Conservation (phyloP, 1,140 invertebrate genomes). For the Drosophila lowei region DNA sequence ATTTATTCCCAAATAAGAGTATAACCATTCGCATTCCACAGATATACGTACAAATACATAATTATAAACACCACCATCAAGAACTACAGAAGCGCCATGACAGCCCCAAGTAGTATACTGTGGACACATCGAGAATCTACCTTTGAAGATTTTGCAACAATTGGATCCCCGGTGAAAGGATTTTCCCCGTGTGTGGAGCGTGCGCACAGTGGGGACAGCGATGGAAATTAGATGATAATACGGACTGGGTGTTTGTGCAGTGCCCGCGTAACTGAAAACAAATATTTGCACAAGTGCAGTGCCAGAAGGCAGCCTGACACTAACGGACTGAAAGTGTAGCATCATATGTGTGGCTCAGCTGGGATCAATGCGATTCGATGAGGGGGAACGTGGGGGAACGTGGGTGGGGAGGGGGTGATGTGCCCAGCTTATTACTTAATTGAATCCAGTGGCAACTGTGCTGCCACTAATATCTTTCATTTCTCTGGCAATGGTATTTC, state of each 20-base stretch:
- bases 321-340: slow-evolving; percentile 9
- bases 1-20: slow-evolving; percentile 1
- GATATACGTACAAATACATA: slow-evolving; percentile 10
- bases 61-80: slow-evolving; percentile 18
- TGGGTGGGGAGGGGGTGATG: slow-evolving; percentile 20
- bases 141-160: slow-evolving; percentile 47
- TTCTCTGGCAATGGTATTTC: slow-evolving; percentile 54
- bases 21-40: slow-evolving; percentile 30
- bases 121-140: no score
- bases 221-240: background rate
- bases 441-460: slow-evolving; percentile 35
- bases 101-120: no score
- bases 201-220: no score
- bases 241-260: slow-evolving; percentile 12
- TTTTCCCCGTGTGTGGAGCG: slow-evolving; percentile 2
- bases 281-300: slow-evolving; percentile 71
- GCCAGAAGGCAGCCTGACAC: slow-evolving; percentile 32
- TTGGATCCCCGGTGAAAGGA: slow-evolving; percentile 68
- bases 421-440: slow-evolving; percentile 69
- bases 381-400: slow-evolving; percentile 13
- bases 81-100: background rate
- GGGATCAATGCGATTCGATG: background rate
- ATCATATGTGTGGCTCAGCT: slow-evolving; percentile 22
- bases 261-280: slow-evolving; percentile 59
- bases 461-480: slow-evolving; percentile 18